Base-by-base conservation (phyloP, 2,888 invertebrate species). In the Aricia artaxerxes region DNA sequence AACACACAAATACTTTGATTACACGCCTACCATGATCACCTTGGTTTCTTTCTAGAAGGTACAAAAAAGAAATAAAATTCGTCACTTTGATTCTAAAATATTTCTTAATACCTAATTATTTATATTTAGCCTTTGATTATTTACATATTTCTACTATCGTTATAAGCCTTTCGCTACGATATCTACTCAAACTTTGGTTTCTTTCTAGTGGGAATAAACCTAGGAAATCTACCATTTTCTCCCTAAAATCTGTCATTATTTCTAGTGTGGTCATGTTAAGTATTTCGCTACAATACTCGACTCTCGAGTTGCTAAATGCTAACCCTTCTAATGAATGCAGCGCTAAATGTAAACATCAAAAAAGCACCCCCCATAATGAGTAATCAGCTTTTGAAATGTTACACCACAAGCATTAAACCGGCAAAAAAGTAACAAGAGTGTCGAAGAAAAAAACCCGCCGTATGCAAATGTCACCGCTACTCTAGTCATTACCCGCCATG, bases 391-490 rank as follows among this genome's bases (percentile, higher is more conserved):
- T 90, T 89, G 91, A 92, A 93, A 93, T 92, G 91, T 92, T 93
- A 90, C 91, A 90, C 92, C 92, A 89, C 93, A 91, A 91, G 90
- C 89, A 92, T 86, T 86, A 89, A 92, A 90, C 89, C 87, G 85
- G 86, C 85, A 88, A 87, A 89, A 92, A 92, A 92, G 91, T 83
- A 89, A 92, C 92, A 93, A 93, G 87, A 90, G 89, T 89, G 87
- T 86, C 87, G 85, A 87, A 87, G 85, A 84, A 92, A 93, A 93
- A 93, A 90, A 87, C 88, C 92, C 89, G 87, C 90, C 86, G 89
- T 91, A 94, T 94, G 94, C 94, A 94, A 94, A 94, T 94, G 88
- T 90, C 90, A 87, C 88, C 87, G 88, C 90, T 86, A 91, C 86
- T 90, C 82, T 86, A 88, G 93, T 93, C 93, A 94, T 94, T 93